Conservation (phyloP, 2,113 vertebrate genomes). For the Panurus biarmicus region DNA sequence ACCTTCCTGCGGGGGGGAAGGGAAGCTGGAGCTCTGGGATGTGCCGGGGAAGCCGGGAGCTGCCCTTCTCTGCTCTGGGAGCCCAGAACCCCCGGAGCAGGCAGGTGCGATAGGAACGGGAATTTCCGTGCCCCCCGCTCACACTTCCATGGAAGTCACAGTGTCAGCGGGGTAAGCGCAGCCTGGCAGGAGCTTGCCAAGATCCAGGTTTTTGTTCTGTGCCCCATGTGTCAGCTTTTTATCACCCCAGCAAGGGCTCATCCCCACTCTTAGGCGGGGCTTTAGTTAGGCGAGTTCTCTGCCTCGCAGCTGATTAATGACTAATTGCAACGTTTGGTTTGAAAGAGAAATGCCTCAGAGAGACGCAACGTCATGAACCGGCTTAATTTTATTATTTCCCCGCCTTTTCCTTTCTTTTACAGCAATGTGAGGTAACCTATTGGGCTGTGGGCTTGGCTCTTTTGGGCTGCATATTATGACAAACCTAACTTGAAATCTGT, state of each 20-base stretch:
- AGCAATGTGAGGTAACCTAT: not conserved
- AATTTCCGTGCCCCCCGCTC: not conserved
- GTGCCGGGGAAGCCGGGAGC: not conserved
- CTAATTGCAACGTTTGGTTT: not conserved
- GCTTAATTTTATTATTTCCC: not conserved
- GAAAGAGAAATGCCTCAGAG: not conserved
- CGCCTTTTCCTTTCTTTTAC: not conserved
- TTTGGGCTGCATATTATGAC: not conserved
- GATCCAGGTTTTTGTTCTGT: not conserved
- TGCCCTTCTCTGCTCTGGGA: not conserved
- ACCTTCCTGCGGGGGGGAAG: fast-evolving
- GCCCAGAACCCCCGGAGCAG: not conserved
- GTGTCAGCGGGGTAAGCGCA: not conserved
- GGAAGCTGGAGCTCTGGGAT: not conserved
- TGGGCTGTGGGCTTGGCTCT: not conserved
- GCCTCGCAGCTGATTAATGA: not conserved
- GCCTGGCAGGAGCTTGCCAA: not conserved
- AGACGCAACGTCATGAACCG: not conserved
- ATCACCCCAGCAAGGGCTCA: not conserved
- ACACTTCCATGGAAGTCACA: not conserved
- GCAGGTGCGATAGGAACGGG: not conserved
- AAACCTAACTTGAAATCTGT: not conserved
- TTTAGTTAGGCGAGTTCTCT: not conserved
- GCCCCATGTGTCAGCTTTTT: not conserved
- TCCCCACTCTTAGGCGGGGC: not conserved